Evolutionary conservation across 1,140 invertebrate genomes (phyloP).

Genomic region (Trichoplusia ni): DNA sequence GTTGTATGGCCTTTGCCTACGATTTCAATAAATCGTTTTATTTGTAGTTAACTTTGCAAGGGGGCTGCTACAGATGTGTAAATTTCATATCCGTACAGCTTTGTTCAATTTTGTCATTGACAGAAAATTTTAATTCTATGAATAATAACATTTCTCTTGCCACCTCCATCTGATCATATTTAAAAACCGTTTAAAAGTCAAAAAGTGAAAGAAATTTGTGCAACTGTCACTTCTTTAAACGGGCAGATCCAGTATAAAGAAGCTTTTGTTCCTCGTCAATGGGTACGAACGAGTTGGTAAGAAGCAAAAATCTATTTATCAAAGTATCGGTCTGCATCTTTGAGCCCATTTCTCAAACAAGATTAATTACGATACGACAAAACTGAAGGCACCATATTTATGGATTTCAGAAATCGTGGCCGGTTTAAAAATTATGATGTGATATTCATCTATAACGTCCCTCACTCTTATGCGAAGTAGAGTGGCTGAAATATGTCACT

Average conservation of each 20-base stretch:
- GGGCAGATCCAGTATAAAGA: slow-evolving; percentile 25
- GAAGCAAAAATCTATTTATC: slow-evolving; percentile 72
- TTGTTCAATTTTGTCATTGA: too few species aligned
- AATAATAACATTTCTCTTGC: too few species aligned
- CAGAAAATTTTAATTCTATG: too few species aligned
- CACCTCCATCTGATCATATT: too few species aligned
- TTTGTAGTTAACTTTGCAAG: too few species aligned
- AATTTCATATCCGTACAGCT: too few species aligned
- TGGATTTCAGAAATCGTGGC: slow-evolving; percentile 14
- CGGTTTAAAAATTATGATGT: slow-evolving; percentile 20
- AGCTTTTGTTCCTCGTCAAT: slow-evolving; percentile 21
- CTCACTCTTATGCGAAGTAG: too few species aligned
- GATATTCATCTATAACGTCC: too few species aligned
- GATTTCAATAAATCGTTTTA: too few species aligned
- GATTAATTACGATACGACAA: slow-evolving; percentile 64
- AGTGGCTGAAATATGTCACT: too few species aligned
- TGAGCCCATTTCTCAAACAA: slow-evolving; percentile 60
- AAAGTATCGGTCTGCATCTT: slow-evolving; percentile 64
- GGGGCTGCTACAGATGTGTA: too few species aligned
- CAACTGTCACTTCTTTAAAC: background rate
- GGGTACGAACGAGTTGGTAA: slow-evolving; percentile 57
- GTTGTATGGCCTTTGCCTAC: too few species aligned
- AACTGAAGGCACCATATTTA: slow-evolving; percentile 44
- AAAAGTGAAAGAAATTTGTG: background rate
- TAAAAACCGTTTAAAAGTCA: background rate